phyloP scores from a whole-genome alignment of 1,140 invertebrate genomes.

The Trissolcus basalis region DNA sequence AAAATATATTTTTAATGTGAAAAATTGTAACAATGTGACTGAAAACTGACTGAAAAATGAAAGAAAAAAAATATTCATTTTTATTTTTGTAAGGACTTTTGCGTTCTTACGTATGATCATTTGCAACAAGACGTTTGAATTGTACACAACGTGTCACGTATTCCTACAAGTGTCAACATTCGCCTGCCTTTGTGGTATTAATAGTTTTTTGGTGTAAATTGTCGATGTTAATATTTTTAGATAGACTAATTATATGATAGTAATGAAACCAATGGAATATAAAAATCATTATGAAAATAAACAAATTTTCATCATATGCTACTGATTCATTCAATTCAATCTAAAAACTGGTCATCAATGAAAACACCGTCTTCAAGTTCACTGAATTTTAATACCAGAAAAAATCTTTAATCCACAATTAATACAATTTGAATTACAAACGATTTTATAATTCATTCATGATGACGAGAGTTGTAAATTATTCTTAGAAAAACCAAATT shows the following conservation, averaged over 20 bases:
- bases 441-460: neutral
- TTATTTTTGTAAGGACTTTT: constrained; percentile 53
- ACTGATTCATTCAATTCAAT: neutral
- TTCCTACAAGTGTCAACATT: constrained; percentile 56
- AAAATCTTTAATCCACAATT: neutral
- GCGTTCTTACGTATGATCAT: constrained; percentile 43
- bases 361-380: neutral
- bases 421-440: constrained; percentile 4
- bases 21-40: constrained; percentile 46
- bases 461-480: neutral
- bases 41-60: constrained; percentile 48
- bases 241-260: constrained; percentile 50
- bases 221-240: constrained; percentile 50
- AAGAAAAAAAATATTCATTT: constrained; percentile 42
- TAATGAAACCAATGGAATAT: constrained; percentile 33
- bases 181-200: constrained; percentile 49
- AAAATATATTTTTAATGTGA: constrained; percentile 52
- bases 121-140: constrained; percentile 27
- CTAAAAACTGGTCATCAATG: neutral
- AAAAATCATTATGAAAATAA: constrained; percentile 54
- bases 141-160: constrained; percentile 50
- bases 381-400: constrained; percentile 2
- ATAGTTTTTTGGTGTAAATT: constrained; percentile 56
- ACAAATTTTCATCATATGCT: constrained; percentile 47
- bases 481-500: neutral